Conservation (phyloP, 1,140 invertebrate species). For the Sycophila sp. region DNA sequence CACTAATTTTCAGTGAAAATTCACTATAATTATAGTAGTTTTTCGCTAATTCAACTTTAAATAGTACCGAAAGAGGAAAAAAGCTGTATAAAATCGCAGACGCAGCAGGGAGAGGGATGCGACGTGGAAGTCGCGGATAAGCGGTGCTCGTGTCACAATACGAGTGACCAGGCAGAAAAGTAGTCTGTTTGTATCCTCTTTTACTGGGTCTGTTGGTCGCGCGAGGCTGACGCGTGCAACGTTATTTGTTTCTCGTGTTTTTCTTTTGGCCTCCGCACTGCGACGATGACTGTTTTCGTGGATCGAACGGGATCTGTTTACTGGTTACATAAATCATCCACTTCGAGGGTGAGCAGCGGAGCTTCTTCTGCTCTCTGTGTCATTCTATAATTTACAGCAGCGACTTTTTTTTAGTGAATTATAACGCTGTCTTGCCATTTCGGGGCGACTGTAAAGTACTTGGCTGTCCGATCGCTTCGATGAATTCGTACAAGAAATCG, state of each 20-base stretch:
- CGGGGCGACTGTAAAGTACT: background rate
- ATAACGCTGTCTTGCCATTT: background rate
- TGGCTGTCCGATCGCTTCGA: background rate
- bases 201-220: conserved; percentile 2
- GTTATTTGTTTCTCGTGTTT: background rate
- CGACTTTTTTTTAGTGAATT: background rate
- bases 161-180: too few species aligned
- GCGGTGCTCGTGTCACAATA: too few species aligned
- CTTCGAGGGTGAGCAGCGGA: background rate
- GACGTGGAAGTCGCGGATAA: too few species aligned
- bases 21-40: too few species aligned
- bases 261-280: background rate
- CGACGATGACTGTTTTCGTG: background rate
- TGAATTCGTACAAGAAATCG: background rate
- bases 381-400: background rate
- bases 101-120: too few species aligned
- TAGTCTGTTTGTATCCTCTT: background rate
- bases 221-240: conserved; percentile 31
- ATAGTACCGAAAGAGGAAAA: background rate
- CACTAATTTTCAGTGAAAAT: too few species aligned
- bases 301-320: background rate
- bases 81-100: too few species aligned
- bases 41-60: too few species aligned
- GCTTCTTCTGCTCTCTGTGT: too few species aligned
- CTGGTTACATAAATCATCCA: background rate